Evolutionary conservation across 2,797 vertebrate genomes (phyloP), one percentile per base, ranked within the genome.

Genomic region (Glyptemys insculpta): DNA sequence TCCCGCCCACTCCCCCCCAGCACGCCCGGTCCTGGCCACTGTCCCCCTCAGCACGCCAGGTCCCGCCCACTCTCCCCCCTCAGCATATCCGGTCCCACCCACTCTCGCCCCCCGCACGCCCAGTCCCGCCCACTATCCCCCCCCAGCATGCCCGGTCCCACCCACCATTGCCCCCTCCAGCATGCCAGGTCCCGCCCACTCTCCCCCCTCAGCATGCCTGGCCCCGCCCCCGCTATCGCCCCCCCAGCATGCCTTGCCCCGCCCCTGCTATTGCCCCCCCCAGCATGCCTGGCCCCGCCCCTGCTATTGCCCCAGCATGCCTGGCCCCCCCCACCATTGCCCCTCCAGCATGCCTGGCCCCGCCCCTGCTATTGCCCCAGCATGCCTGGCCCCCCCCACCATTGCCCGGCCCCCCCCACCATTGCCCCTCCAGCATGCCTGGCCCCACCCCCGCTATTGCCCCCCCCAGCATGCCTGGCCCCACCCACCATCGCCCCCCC

Each of bases 301-400:
- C 12, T 7, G 6, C 49, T 8, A 19, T 12, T 8, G 2, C 5
- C 44, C 44, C 44, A 44, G 44, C 44, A 44, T 15, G 49, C 49
- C 49, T 50, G 49, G 12, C 49, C 49, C 12, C 47, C 1, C 49
- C 49, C 49, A 12, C 49, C 12, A 12, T 49, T 2, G 2, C 12
- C 65, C 21, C 29, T 31, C 65, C 72, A n/a, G 56, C 41, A 47
- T 7, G 5, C 25, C 25, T 49, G 41, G 56, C 5, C 34, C 12
- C 19, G 14, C 50, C 50, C 49, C 12, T 7, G 4, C 49, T 5
- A 19, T 12, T 4, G 2, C 5, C 50, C 16, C 50, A 52, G 52
- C 52, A 52, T 23, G 54, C 21, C 21, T 5, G 2, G 19, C 18
- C 53, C 19, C 1, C 21, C 7, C 14, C 49, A 1, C 18, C 1